These are phyloP conservation scores for Artemisiospiza belli DNA, from an alignment of 2,113 vertebrate species.

Conservation along the genomic window DNA sequence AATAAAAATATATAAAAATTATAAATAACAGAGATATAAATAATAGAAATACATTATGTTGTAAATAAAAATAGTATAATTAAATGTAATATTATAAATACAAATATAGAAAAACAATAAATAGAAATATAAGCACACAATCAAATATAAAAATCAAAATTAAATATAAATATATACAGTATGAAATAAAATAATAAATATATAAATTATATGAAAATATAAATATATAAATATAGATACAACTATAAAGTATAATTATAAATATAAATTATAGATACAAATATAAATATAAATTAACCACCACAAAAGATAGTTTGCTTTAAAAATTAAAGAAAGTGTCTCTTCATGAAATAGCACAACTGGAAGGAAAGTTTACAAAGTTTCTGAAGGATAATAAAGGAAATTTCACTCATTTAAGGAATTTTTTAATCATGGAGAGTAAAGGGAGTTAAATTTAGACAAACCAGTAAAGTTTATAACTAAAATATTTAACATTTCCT, in stretches of 20 bases:
- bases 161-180: no score
- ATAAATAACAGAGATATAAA: not conserved
- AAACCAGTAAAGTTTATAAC: accelerated
- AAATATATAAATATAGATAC: no score
- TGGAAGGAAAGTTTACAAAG: not conserved
- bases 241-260: not conserved
- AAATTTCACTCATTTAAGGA: not conserved
- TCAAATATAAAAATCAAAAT: no score
- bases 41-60: no score
- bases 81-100: not conserved
- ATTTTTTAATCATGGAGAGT: not conserved
- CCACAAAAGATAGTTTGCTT: not conserved
- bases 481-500: not conserved
- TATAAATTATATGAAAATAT: not conserved
- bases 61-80: not conserved
- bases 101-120: not conserved
- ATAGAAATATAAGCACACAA: no score
- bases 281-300: no score
- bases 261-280: not conserved
- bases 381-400: not conserved
- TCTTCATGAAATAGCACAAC: accelerated
- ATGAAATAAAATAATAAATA: not conserved
- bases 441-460: not conserved
- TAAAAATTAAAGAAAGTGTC: not conserved
- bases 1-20: not conserved